A percentile compares a stretch with the other conserved stretches of the same genome.
These are phyloP conservation scores for Trogon surrucura DNA, from an alignment of 2,113 vertebrate species.

Conservation along the genomic window DNA sequence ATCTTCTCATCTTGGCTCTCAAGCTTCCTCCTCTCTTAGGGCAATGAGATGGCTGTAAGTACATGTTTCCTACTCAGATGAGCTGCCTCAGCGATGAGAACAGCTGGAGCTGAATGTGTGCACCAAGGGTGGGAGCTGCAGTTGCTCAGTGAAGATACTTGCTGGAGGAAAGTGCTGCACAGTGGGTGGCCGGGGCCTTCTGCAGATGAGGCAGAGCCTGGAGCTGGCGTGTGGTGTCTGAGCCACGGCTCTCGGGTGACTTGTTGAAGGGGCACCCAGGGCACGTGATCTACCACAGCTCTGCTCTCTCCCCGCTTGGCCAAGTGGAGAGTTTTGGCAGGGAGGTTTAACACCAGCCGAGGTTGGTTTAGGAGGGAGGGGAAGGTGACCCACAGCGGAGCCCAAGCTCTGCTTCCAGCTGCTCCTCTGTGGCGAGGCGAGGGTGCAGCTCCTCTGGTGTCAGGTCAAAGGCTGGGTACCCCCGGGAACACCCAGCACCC, in stretches of 20 bases:
- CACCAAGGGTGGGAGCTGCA: neutral
- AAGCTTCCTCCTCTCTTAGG: neutral
- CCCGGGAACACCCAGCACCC: neutral
- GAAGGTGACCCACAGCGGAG: neutral
- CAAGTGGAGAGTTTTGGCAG: neutral
- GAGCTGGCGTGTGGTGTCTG: fast-evolving
- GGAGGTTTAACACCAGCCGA: neutral
- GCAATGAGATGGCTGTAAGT: neutral
- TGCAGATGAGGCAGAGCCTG: neutral
- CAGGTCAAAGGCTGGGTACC: neutral
- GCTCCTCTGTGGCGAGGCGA: neutral
- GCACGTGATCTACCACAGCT: neutral
- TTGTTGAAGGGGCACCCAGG: neutral
- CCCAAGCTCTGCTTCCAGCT: neutral
- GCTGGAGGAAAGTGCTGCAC: neutral
- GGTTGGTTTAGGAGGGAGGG: neutral
- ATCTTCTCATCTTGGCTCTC: neutral
- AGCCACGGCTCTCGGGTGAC: neutral
- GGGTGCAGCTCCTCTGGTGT: neutral
- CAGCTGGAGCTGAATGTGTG: neutral
- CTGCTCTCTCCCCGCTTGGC: neutral
- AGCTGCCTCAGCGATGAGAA: neutral
- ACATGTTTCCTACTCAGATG: neutral
- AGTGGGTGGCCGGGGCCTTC: neutral
- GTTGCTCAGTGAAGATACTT: neutral